phyloP scores from a whole-genome alignment of 1,140 invertebrate genomes.

The Leptinotarsa lineolata region DNA sequence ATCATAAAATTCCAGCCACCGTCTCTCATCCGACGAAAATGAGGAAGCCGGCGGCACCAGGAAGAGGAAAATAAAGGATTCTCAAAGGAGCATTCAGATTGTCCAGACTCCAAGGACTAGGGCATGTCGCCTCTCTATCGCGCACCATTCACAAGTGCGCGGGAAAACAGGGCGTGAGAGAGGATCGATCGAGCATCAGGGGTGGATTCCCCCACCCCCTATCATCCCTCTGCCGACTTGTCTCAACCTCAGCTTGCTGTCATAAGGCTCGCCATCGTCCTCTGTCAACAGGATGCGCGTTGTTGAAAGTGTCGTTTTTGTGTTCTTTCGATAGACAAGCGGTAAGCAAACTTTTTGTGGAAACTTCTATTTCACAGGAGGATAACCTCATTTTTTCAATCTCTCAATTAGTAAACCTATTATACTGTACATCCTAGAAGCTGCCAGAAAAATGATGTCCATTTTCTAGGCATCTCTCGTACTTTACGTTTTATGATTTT shows the following conservation, averaged over 20 bases:
- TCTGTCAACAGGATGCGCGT: slow-evolving; percentile 50
- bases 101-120: slow-evolving; percentile 38
- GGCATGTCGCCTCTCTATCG: slow-evolving; percentile 31
- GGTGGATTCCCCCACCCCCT: slow-evolving; percentile 42
- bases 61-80: slow-evolving; percentile 34
- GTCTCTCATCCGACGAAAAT: slow-evolving; percentile 24
- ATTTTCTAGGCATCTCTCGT: too few relatives aligned
- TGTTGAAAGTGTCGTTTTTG: slow-evolving; percentile 41
- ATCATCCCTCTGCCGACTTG: slow-evolving; percentile 40
- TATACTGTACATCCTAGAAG: too few relatives aligned
- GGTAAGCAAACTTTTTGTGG: not conserved
- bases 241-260: slow-evolving; percentile 39
- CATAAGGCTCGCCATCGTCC: slow-evolving; percentile 35
- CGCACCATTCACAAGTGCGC: slow-evolving; percentile 48
- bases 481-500: too few relatives aligned
- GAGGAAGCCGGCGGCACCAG: slow-evolving; percentile 31
- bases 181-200: slow-evolving; percentile 53
- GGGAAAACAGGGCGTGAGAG: slow-evolving; percentile 55
- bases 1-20: slow-evolving; percentile 32
- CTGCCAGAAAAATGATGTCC: too few relatives aligned
- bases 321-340: slow-evolving; percentile 6
- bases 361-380: too few relatives aligned
- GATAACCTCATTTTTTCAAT: too few relatives aligned
- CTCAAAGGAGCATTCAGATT: slow-evolving; percentile 42
- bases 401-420: too few relatives aligned